Evolutionary conservation across 2,797 vertebrate species (phyloP), one percentile per base, ranked within the genome.

Genomic region (Coccyzus lansbergi): DNA sequence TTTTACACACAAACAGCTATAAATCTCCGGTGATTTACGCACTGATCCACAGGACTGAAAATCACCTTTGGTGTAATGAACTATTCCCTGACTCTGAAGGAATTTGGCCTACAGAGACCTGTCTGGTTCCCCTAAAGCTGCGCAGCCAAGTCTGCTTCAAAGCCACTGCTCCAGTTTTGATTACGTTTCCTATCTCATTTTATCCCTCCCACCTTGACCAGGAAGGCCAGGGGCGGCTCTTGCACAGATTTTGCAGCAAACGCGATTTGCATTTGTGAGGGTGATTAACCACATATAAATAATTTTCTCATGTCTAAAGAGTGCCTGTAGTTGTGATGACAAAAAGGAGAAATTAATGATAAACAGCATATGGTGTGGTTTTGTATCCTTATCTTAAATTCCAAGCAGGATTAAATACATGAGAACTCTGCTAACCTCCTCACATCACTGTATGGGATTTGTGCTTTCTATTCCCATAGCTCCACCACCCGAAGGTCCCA

Each of bases 351-450:
- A 84, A 71, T 48, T 4, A 44, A 48, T 5, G 62, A 75, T 26
- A 65, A 84, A 68, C 56, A 94, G 64, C 83, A 48, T 9, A 17
- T 3, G 31, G 33, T 14, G 70, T 19, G 55, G 10, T 79, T 84
- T 68, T 44, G 40, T 53, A n/a, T 38, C 53, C 58, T 64, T 38
- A 51, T 29, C 67, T 53, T n/a, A 26, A 92, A 82, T 77, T 71
- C 71, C 89, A 78, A 74, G 18, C n/a, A 33, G 82, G 84, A 90
- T 81, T 78, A 85, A 87, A 86, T 1, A 42, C 64, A 48, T 1
- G 59, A 71, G 86, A 91, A 70, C 72, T 70, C 65, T 36, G 84
- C 68, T 85, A 70, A 76, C 83, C 42, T 62, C 87, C 76, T 86
- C 5, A 0, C 15, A 62, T 80, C 60, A 4, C 89, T 19, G 18